phyloP scores from a whole-genome alignment of 1,140 invertebrate species.

The Papilio polytes region DNA sequence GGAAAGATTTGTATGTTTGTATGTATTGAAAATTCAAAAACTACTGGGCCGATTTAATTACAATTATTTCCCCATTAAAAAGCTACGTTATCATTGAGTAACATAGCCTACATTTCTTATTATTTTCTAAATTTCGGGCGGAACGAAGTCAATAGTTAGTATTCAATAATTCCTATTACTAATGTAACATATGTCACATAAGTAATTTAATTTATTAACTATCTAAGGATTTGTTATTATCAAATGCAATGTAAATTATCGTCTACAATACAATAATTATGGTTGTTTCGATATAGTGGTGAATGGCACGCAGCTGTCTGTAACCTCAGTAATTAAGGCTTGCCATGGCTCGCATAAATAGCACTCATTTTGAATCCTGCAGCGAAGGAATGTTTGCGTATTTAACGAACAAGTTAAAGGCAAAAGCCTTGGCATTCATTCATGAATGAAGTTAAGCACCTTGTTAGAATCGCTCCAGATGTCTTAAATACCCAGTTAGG shows the following conservation, averaged over 20 bases:
- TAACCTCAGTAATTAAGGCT: conserved; percentile 55
- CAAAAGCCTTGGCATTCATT: conserved; percentile 57
- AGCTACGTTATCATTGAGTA: too few species aligned
- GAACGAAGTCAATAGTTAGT: too few species aligned
- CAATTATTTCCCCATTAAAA: too few species aligned
- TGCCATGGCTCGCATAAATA: conserved; percentile 57
- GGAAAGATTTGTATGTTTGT: too few species aligned
- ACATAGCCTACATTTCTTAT: too few species aligned
- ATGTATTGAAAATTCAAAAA: too few species aligned
- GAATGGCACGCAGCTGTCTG: conserved; percentile 46
- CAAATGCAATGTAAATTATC: background rate
- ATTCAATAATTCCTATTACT: too few species aligned
- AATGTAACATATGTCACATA: too few species aligned
- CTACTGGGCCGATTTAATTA: too few species aligned
- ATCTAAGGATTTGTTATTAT: too few species aligned
- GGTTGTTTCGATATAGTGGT: background rate
- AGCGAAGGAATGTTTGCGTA: conserved; percentile 53
- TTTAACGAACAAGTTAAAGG: conserved; percentile 64
- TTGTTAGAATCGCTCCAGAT: conserved; percentile 70
- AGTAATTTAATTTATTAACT: too few species aligned
- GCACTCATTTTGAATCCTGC: conserved; percentile 50
- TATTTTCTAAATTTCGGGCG: too few species aligned
- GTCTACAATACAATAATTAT: conserved; percentile 8
- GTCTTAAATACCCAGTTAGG: conserved; percentile 63
- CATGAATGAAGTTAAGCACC: conserved; percentile 62